phyloP scores from a whole-genome alignment of 2,113 vertebrate species.

The Antechinus flavipes region DNA sequence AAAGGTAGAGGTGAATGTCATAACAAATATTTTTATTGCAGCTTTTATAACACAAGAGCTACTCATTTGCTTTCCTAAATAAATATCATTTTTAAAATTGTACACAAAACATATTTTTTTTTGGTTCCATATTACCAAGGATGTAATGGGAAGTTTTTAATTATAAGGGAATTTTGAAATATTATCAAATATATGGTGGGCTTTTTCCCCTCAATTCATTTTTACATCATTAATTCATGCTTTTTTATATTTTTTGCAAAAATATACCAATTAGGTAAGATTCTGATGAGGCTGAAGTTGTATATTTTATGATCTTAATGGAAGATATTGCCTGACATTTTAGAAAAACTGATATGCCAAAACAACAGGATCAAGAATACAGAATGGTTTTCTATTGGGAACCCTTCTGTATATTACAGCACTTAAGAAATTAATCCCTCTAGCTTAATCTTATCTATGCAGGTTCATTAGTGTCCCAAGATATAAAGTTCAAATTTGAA shows the following conservation, averaged over 20 bases:
- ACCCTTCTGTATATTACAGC: conserved; percentile 29
- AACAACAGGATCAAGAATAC: conserved; percentile 37
- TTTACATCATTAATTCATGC: not conserved
- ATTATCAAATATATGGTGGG: not conserved
- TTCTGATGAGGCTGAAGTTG: not conserved
- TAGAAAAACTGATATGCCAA: conserved; percentile 48
- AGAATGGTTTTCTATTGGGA: conserved; percentile 41
- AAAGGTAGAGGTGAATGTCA: not conserved
- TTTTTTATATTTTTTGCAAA: not conserved
- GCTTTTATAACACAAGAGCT: not conserved
- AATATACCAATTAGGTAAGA: not conserved
- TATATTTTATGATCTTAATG: conserved; percentile 25
- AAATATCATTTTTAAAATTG: not conserved
- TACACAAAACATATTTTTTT: not conserved
- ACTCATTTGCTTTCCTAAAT: not conserved
- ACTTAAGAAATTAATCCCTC: conserved; percentile 48
- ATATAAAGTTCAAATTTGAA: conserved; percentile 62
- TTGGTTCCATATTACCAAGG: not conserved
- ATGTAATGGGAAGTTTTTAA: not conserved
- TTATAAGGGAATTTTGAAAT: not conserved
- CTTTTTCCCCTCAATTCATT: not conserved
- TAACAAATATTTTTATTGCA: not conserved
- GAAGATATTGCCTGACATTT: conserved; percentile 4
- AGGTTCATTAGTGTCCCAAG: conserved; percentile 50
- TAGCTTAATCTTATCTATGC: conserved; percentile 35